Percentiles rank a stretch among this genome's conserved stretches.
Evolutionary conservation across 2,888 invertebrate genomes (phyloP).

Genomic region (Lasius platythorax): DNA sequence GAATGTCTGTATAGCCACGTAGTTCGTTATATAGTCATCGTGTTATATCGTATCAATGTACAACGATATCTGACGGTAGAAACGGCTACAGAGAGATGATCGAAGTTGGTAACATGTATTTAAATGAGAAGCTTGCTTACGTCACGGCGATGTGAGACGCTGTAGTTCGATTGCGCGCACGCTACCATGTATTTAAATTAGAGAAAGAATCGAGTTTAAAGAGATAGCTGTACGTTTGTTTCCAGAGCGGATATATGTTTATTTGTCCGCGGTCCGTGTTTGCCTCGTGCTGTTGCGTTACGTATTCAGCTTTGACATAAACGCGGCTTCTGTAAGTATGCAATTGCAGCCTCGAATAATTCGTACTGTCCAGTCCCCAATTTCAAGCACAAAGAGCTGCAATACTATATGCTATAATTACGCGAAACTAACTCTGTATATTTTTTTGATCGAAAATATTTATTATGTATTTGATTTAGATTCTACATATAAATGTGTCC

Average conservation of each 20-base stretch:
- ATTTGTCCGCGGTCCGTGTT: neutral
- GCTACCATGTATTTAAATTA: slow-evolving; percentile 17
- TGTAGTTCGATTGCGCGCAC: slow-evolving; percentile 16
- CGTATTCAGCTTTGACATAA: slow-evolving; percentile 30
- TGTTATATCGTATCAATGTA: slow-evolving; percentile 3
- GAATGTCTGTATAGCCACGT: neutral
- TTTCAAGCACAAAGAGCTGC: neutral
- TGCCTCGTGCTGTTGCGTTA: slow-evolving; percentile 29
- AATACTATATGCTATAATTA: slow-evolving; percentile 14
- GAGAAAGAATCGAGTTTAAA: slow-evolving; percentile 33
- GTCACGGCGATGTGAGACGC: neutral
- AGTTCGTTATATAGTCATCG: slow-evolving; percentile 18
- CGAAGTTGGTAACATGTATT: slow-evolving; percentile 32
- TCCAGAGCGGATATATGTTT: neutral
- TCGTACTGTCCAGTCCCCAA: neutral
- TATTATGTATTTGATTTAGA: neutral
- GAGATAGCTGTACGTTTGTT: slow-evolving; percentile 22
- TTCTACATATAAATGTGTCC: neutral
- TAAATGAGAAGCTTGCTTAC: slow-evolving; percentile 31
- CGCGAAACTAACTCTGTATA: neutral
- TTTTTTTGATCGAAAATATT: neutral
- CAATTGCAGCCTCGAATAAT: slow-evolving; percentile 33
- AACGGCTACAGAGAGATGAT: neutral
- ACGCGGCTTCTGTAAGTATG: slow-evolving; percentile 35
- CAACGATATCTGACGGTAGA: slow-evolving; percentile 16